These are phyloP conservation scores for Nyctibius bracteatus DNA, from an alignment of 2,113 vertebrate species.

Conservation along the genomic window DNA sequence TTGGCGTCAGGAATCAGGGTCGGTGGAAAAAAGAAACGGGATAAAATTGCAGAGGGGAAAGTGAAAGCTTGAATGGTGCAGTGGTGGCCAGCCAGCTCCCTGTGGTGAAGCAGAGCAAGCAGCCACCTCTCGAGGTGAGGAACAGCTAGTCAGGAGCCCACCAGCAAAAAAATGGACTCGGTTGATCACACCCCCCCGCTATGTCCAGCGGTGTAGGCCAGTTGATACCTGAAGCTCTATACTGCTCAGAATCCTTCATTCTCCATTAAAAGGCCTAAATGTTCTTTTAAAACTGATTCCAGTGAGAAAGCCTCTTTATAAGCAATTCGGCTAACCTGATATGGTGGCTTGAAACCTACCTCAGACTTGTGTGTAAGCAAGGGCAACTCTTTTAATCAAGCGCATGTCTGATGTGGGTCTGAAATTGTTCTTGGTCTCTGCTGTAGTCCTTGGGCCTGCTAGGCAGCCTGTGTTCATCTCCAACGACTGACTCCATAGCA, in stretches of 20 bases:
- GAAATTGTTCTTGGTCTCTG: neutral
- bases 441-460: neutral
- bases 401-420: rapidly evolving
- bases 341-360: rapidly evolving
- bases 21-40: neutral
- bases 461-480: neutral
- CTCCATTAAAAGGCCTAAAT: neutral
- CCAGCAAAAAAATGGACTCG: rapidly evolving
- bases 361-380: neutral
- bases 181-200: rapidly evolving
- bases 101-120: neutral
- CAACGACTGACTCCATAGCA: rapidly evolving
- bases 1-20: no score
- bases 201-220: rapidly evolving
- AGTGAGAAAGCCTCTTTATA: neutral
- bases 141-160: neutral
- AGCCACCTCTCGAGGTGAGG: no score
- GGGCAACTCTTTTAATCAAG: neutral
- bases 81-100: rapidly evolving
- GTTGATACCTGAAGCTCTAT: rapidly evolving
- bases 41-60: rapidly evolving
- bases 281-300: neutral
- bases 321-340: neutral
- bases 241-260: neutral
- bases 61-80: rapidly evolving